A percentile compares a stretch with the other conserved stretches of the same genome.
Conservation (phyloP, 2,113 vertebrate genomes). For the Aegithalos caudatus region DNA sequence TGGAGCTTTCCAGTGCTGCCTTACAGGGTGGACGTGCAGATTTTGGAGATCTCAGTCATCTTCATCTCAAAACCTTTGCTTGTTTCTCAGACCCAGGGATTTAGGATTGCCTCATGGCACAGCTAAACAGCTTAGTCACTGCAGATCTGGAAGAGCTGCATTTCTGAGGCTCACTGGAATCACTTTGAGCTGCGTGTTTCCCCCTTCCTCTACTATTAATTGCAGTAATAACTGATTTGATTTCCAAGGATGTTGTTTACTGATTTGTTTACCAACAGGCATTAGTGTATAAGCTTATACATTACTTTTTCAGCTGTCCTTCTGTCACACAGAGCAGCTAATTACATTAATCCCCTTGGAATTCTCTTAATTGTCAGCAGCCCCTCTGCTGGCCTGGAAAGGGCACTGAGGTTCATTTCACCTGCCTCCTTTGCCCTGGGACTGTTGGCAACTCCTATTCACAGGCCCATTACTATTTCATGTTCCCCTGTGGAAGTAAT, state of each 20-base stretch:
- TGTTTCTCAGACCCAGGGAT: background rate
- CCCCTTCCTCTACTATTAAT: background rate
- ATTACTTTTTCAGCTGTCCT: background rate
- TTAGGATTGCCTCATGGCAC: background rate
- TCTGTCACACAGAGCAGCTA: background rate
- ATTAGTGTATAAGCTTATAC: background rate
- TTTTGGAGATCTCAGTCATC: background rate
- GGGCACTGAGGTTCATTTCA: background rate
- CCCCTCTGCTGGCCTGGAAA: background rate
- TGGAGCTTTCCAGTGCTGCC: background rate
- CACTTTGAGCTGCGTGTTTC: background rate
- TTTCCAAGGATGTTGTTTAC: background rate
- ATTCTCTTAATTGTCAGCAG: background rate
- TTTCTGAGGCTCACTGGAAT: background rate
- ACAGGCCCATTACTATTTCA: background rate
- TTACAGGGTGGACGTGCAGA: background rate
- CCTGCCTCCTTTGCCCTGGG: background rate
- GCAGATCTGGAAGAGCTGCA: slow-evolving; percentile 17
- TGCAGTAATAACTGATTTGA: background rate
- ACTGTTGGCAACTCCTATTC: background rate
- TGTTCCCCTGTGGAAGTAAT: background rate
- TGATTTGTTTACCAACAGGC: background rate
- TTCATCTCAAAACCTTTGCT: background rate
- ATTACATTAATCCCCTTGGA: background rate
- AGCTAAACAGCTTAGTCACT: slow-evolving; percentile 60